Conservation (phyloP, 2,113 vertebrate genomes). For the Pedetes capensis region DNA sequence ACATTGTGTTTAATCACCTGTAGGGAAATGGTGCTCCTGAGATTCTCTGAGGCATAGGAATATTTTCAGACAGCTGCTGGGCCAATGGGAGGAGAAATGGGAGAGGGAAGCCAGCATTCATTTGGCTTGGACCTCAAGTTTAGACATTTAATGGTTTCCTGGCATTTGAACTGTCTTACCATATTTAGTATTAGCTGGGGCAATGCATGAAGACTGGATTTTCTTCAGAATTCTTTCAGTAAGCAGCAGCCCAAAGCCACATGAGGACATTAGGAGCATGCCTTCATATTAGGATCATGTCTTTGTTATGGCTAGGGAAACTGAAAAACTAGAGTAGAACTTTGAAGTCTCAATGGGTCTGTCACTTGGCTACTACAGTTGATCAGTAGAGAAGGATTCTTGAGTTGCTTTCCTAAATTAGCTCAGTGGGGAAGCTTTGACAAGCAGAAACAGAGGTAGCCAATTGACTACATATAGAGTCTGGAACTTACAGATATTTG, state of each 20-base stretch:
- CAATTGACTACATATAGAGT: neutral
- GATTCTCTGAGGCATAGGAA: neutral
- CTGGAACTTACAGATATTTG: neutral
- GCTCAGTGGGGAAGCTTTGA: neutral
- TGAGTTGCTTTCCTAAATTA: neutral
- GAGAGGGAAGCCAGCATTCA: neutral
- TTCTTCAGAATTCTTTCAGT: neutral
- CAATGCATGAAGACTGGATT: neutral
- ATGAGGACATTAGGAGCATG: neutral
- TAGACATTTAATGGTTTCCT: neutral
- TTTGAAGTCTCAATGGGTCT: neutral
- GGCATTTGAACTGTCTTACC: neutral
- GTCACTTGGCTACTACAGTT: neutral
- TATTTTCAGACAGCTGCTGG: neutral
- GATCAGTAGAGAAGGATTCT: rapidly evolving
- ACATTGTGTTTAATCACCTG: neutral
- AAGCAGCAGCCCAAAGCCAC: neutral
- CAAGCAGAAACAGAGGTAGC: neutral
- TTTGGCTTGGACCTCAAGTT: neutral
- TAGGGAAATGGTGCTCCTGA: neutral
- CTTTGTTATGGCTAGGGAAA: neutral
- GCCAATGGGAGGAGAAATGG: neutral
- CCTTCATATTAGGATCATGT: neutral
- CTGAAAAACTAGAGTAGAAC: neutral
- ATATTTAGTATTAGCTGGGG: neutral